Conservation (phyloP, 1,140 invertebrate species). For the Hycleus phaleratus region DNA sequence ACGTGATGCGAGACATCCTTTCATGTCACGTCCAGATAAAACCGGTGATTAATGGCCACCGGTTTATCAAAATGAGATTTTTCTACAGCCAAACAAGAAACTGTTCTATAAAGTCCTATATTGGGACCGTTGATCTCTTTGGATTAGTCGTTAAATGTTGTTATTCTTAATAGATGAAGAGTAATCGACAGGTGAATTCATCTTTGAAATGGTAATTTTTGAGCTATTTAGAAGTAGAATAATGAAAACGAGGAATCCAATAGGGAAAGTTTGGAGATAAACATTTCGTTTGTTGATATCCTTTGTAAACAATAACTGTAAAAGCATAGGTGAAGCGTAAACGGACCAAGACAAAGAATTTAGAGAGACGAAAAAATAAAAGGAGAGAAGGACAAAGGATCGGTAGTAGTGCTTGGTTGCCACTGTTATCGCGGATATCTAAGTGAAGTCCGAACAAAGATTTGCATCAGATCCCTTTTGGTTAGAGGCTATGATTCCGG, state of each 20-base stretch:
- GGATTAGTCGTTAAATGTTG: constrained; percentile 1
- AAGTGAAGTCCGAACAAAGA: constrained; percentile 4
- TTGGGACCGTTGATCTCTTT: neutral
- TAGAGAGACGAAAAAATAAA: neutral
- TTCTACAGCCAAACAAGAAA: constrained; percentile 28
- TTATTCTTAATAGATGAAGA: neutral
- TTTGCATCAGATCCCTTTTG: constrained; percentile 17
- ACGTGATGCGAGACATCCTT: constrained; percentile 31
- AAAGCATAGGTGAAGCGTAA: neutral
- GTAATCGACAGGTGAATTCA: constrained; percentile 2
- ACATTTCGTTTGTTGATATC: too few relatives aligned
- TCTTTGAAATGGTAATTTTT: neutral
- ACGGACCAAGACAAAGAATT: neutral
- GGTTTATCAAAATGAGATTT: constrained; percentile 36
- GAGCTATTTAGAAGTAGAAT: too few relatives aligned
- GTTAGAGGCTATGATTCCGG: constrained; percentile 12
- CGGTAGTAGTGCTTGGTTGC: too few relatives aligned
- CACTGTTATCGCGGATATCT: neutral
- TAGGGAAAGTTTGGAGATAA: too few relatives aligned
- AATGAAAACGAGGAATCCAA: too few relatives aligned
- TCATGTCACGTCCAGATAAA: constrained; percentile 34
- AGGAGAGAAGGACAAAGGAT: neutral
- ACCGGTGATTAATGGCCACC: constrained; percentile 33
- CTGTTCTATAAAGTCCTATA: constrained; percentile 10
- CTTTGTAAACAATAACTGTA: neutral